Percentiles rank a stretch among this genome's conserved stretches.
Evolutionary conservation across 2,113 vertebrate species (phyloP).

Genomic region (Balaenoptera acutorostrata): DNA sequence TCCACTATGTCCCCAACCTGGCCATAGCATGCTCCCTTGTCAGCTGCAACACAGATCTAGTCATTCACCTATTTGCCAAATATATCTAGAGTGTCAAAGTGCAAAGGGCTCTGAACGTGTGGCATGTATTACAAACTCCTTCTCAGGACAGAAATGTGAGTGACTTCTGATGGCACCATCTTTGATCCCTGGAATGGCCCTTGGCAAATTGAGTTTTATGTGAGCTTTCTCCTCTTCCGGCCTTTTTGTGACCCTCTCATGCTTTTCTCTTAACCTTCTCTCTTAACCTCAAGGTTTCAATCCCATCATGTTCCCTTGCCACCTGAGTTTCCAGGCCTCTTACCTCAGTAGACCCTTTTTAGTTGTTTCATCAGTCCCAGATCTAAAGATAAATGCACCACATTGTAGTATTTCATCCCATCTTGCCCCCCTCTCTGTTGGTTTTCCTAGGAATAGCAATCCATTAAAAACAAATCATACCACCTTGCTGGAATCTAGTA

Average conservation of each 20-base stretch:
- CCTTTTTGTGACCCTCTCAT: background rate
- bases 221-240: background rate
- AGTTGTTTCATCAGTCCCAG: background rate
- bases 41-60: background rate
- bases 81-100: background rate
- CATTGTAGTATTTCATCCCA: background rate
- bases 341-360: background rate
- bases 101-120: background rate
- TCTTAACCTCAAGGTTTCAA: background rate
- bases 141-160: background rate
- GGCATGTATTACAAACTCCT: background rate
- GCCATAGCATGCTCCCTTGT: background rate
- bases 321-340: background rate
- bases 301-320: background rate
- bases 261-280: background rate
- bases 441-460: constrained; percentile 19
- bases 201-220: background rate
- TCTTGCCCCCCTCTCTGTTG: background rate
- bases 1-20: background rate
- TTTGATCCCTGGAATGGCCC: background rate
- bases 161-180: background rate
- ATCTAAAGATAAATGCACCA: constrained; percentile 3
- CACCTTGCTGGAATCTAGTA: background rate
- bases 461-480: background rate
- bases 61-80: background rate